phyloP scores from a whole-genome alignment of 1,140 invertebrate genomes.

The Formica selysi region DNA sequence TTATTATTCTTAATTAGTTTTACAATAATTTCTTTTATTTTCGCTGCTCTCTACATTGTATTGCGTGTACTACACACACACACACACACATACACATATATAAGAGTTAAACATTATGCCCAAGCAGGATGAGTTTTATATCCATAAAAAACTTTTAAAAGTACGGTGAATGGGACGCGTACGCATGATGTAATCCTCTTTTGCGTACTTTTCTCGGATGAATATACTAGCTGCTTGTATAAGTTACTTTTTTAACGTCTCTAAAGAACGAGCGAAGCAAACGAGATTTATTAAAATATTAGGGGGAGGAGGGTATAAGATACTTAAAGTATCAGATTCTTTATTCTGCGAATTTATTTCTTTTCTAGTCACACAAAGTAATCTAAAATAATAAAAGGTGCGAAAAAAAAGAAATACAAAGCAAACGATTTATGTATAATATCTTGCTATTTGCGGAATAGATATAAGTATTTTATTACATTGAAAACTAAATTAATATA shows the following conservation, averaged over 20 bases:
- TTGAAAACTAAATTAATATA: neutral
- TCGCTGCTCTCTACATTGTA: neutral
- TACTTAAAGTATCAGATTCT: conserved; percentile 63
- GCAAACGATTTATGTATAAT: neutral
- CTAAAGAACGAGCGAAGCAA: conserved; percentile 58
- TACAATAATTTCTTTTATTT: neutral
- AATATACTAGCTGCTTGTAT: conserved; percentile 59
- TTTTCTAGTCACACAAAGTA: conserved; percentile 28
- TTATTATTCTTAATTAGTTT: conserved; percentile 7
- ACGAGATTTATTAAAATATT: conserved; percentile 62
- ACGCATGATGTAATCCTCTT: conserved; percentile 59
- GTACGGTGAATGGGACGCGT: conserved; percentile 52
- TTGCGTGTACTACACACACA: neutral
- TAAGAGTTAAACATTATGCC: conserved; percentile 46
- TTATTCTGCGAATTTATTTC: conserved; percentile 48
- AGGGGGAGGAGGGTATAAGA: conserved; percentile 17
- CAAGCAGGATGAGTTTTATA: conserved; percentile 35
- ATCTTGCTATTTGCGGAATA: neutral
- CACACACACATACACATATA: no score
- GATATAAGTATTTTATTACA: neutral
- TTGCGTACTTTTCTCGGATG: conserved; percentile 58
- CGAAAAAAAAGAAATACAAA: neutral
- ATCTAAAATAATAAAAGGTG: conserved; percentile 30
- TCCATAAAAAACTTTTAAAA: conserved; percentile 56
- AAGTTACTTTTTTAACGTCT: conserved; percentile 59